phyloP scores from a whole-genome alignment of 2,797 vertebrate species.

The Malacoraja senta region DNA sequence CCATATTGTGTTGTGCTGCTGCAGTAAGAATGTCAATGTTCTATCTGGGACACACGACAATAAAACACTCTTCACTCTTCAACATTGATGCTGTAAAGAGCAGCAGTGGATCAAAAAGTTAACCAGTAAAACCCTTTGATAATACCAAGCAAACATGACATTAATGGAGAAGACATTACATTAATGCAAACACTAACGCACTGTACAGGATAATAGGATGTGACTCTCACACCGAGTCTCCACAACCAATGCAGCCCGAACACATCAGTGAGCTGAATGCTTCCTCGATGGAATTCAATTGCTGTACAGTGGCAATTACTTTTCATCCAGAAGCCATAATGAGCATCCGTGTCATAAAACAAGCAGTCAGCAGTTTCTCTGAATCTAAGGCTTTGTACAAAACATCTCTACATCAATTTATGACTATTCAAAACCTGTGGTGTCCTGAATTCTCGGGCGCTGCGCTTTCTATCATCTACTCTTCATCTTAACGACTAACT shows the following conservation, averaged over 20 bases:
- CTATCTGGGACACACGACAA: too few relatives aligned
- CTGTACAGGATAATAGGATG: constrained; percentile 52
- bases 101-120: background rate
- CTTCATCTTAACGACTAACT: background rate
- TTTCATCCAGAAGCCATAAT: constrained; percentile 63
- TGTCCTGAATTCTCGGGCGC: background rate
- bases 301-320: constrained; percentile 75
- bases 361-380: background rate
- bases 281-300: constrained; percentile 78
- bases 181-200: constrained; percentile 60
- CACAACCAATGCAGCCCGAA: constrained; percentile 70
- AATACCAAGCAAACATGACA: constrained; percentile 26
- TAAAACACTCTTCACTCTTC: too few relatives aligned
- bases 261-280: constrained; percentile 63
- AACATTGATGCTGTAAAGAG: too few relatives aligned
- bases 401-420: constrained; percentile 26
- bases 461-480: background rate
- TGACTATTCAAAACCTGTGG: background rate
- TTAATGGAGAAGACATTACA: constrained; percentile 48
- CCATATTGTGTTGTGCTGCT: too few relatives aligned
- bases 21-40: too few relatives aligned
- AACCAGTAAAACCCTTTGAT: background rate
- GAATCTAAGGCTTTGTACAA: background rate
- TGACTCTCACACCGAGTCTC: constrained; percentile 62
- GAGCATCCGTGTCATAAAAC: constrained; percentile 51